Evolutionary conservation across 2,888 invertebrate genomes (phyloP).

Genomic region (Ornithoptera alexandrae): DNA sequence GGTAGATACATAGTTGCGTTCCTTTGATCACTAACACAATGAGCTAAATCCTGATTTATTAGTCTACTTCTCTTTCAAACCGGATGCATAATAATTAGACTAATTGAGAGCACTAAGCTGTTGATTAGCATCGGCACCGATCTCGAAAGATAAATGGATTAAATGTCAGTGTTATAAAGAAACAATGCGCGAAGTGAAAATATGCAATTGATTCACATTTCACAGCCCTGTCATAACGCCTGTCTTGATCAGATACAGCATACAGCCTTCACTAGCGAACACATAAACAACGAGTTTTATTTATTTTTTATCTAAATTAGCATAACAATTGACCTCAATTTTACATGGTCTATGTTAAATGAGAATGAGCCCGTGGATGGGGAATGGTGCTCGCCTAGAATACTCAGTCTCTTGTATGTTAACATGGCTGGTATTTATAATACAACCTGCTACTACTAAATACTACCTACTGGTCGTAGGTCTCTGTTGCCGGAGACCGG

Average conservation of each 20-base stretch:
- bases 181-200: constrained; percentile 20
- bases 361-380: too few species aligned
- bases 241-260: background rate
- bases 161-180: background rate
- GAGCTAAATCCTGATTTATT: constrained; percentile 10
- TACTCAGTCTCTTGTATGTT: too few species aligned
- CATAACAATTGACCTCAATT: too few species aligned
- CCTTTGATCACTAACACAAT: background rate
- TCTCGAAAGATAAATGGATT: constrained; percentile 13
- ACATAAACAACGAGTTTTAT: background rate
- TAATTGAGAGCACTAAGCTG: background rate
- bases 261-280: background rate
- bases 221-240: background rate
- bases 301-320: too few species aligned
- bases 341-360: too few species aligned
- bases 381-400: too few species aligned
- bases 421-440: too few species aligned
- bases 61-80: background rate
- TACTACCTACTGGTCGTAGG: too few species aligned
- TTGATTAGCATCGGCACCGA: background rate
- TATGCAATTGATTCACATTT: constrained; percentile 4
- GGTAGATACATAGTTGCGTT: background rate
- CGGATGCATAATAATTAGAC: constrained; percentile 14
- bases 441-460: too few species aligned
- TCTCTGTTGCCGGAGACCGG: too few species aligned